Base-by-base conservation (phyloP, 37 sponge, comb jelly and placozoan genomes). In the Amphimedon queenslandica region DNA sequence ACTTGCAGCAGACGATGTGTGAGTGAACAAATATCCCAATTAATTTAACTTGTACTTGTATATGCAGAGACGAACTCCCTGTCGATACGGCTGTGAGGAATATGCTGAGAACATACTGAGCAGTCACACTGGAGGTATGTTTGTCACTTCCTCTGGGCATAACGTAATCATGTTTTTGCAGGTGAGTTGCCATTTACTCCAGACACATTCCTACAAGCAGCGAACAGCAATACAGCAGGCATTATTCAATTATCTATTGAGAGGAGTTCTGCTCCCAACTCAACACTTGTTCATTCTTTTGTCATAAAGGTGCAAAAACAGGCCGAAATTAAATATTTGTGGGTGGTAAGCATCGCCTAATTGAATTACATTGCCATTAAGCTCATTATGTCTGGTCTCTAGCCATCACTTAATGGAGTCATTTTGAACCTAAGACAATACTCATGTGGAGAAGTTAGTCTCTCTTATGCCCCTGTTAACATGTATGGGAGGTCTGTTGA, bases 61-160 rank as follows among this genome's bases (percentile, higher is more conserved):
- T 47, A 11, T 60, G 5, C 28, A 60, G 61, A 11, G 61, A n/a
- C 5, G 61, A 6, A 13, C 61, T 25, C 27, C 61, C 24, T 60
- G 61, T 60, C 8, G 61, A 60, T 25, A n/a, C 21, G 61, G 61
- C 5, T 60, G 61, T 60, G 61, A 60, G 21, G 61, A 60, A 60
- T 60, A n/a, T n/a, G 8, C 61, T 25, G 24, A 25, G 21, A 60
- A 25, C 28, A 6, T 47, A 13, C 8, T 18, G 8, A 13, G 53
- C 13, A 47, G 13, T 8, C 53, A 47, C 8, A 18, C 13, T 47
- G n/a, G n/a, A n/a, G n/a, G n/a, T n/a, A n/a, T n/a, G n/a, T n/a
- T n/a, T n/a, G n/a, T n/a, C n/a, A n/a, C n/a, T n/a, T n/a, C n/a
- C n/a, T n/a, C n/a, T n/a, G n/a, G n/a, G n/a, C n/a, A n/a, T n/a